Evolutionary conservation across 2,113 vertebrate genomes (phyloP), one percentile per base, ranked within the genome.

Genomic region (Pelecanus crispus): DNA sequence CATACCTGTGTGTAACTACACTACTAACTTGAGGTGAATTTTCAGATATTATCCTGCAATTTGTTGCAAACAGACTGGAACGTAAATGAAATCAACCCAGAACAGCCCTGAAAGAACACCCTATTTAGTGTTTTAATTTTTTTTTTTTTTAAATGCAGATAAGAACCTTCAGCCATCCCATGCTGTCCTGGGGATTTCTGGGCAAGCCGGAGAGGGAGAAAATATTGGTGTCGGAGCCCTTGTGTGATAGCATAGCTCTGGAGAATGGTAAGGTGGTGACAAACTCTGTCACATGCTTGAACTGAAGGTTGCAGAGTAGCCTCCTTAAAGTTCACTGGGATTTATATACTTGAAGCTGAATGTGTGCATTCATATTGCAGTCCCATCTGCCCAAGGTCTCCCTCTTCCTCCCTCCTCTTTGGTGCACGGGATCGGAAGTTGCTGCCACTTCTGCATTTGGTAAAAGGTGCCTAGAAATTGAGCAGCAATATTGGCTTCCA

Each of bases 321-420:
- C 70, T 85, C 34, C 29, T 68, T 10, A 17, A 42, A 24, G 40
- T n/a, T 31, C 59, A 4, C 63, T 34, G 44, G 74, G 11, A 67
- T 82, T 71, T 59, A 7, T 17, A 11, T 38, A 6, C 38, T 13
- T 13, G 47, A 34, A 85, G 44, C 65, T 3, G 3, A 56, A 56
- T 21, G 5, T 0, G 0, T 17, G 15, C 3, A 0, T 42, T 44
- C 20, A 0, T 42, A 25, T 42, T 40, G 25, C 40, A 11, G 55
- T 58, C 58, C 34, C 1, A 0, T 13, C 22, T 9, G 52, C 59
- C 28, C 10, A 11, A 42, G 26, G 18, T 40, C 31, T 58, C 49
- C 55, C 17, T 62, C 44, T 71, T 14, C 42, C n/a, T 67, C 47
- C 31, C 28, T 63, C 74, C 28, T 14, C 85, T n/a, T 45, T 17